Percentiles rank a stretch among this genome's conserved stretches.
phyloP scores from a whole-genome alignment of 1,140 invertebrate species.

The Cecropterus lyciades region DNA sequence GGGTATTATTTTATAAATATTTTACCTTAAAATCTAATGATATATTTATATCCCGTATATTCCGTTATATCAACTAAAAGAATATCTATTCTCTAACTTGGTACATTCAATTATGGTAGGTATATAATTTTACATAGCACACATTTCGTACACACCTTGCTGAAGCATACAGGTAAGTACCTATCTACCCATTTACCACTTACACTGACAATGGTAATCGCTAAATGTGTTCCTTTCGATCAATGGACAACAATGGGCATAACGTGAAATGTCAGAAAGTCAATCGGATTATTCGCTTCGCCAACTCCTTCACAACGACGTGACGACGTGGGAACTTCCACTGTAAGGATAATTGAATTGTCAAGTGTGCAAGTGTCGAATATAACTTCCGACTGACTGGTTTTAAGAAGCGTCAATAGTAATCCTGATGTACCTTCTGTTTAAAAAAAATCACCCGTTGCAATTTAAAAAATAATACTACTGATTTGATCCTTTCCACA shows the following conservation, averaged over 20 bases:
- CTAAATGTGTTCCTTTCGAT: conserved; percentile 21
- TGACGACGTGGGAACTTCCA: conserved; percentile 29
- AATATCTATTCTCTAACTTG: no score
- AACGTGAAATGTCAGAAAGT: conserved; percentile 36
- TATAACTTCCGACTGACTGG: conserved; percentile 8
- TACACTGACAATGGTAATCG: conserved; percentile 1
- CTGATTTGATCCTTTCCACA: no score
- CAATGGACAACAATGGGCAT: conserved; percentile 28
- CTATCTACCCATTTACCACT: neutral
- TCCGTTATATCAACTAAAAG: no score
- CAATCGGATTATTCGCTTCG: conserved; percentile 34
- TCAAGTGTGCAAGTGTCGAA: conserved; percentile 32
- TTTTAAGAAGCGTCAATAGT: neutral
- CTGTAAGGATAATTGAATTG: conserved; percentile 12
- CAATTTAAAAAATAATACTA: no score
- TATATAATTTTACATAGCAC: no score
- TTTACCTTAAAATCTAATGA: no score
- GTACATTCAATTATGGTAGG: no score
- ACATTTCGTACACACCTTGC: neutral
- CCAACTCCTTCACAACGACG: conserved; percentile 1
- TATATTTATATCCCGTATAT: no score
- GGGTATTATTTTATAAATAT: no score
- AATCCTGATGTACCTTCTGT: neutral
- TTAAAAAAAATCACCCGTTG: no score
- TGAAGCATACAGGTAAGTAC: neutral